Evolutionary conservation across 2,888 invertebrate species (phyloP), one percentile per base, ranked within the genome.

Genomic region (Nemapogon koenigi): DNA sequence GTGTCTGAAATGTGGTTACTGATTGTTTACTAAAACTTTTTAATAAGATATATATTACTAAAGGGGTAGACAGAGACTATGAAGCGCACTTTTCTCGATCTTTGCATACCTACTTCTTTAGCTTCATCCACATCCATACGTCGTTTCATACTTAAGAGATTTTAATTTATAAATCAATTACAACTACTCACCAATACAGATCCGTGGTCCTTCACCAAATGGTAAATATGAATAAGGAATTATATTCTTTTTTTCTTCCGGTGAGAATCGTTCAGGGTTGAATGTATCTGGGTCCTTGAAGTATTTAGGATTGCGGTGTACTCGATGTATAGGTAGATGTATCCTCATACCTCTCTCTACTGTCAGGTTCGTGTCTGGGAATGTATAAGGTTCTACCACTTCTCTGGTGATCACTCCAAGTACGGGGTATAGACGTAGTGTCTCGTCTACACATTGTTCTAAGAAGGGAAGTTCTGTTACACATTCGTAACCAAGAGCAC

Each of bases 391-490:
- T 2, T 32, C 33, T 8, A 18, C 11, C 8, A 25, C n/a, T 10
- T 39, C 39, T 11, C 39, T 4, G 2, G 39, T 39, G 18, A 32
- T 4, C 2, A 33, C 7, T 2, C 27, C 27, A 7, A 27, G 6
- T 19, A 33, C 32, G 6, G 40, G 40, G 16, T 40, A 40, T 31
- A 35, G 14, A 2, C 40, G 18, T 22, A 37, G 26, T 3, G 37
- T 29, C 18, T 40, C 40, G 3, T 11, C 11, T 7, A 37, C 10
- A n/a, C 28, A 28, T 28, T 35, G 27, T 7, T 66, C 58, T 6
- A 67, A 51, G 41, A 62, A 65, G 28, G 57, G 59, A 64, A 67
- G 65, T 31, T 63, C 55, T 35, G 55, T 53, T 2, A 66, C 44
- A 13, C 57, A 53, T 3, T 67, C 60, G 43, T 63, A 66, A 14